Evolutionary conservation across 2,888 invertebrate genomes (phyloP), one percentile per base, ranked within the genome.

Genomic region (Drosophila mayaguana): DNA sequence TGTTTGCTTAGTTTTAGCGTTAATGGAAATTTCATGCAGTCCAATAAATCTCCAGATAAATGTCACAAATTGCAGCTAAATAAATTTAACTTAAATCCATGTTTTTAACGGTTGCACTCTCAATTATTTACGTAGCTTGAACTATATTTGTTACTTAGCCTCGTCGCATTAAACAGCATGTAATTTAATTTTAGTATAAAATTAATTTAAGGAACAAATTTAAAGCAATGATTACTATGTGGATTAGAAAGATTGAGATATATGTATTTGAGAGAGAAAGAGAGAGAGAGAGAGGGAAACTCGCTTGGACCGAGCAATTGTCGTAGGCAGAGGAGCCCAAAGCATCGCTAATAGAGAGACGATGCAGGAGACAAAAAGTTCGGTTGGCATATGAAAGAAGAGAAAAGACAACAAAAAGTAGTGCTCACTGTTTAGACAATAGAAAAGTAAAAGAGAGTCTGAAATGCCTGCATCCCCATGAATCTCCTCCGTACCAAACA

Each of bases 1-100:
- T 83, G 73, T 81, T 87, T 87, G 63, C 59, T 71, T 72, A 66
- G 77, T 74, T 76, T 87, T 70, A 87, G 56, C 72, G 71, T 75
- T 89, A 86, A 89, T 90, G 85, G 79, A 79, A 79, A 81, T 79
- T 81, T 72, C 83, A 87, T 86, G 84, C 87, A 81, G 89, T 71
- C 74, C 69, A 81, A 87, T 90, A 90, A 89, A 86, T 88, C 84
- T 75, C 36, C 54, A 50, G 28, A 57, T 42, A 67, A 70, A 48
- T 65, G 59, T 43, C 34, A 46, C 28, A 50, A 28, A 46, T 20
- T 68, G 67, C 57, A 63, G 79, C 8, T 20, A 50, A 56, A 80
- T 71, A 75, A 82, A 82, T 88, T 71, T 14, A 11, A 55, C 12
- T 20, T 3, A 36, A 68, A 62, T 32, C 40, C 66, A 80, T 67